Base-by-base conservation (phyloP, 1,140 invertebrate species). In the Camponotus pennsylvanicus region DNA sequence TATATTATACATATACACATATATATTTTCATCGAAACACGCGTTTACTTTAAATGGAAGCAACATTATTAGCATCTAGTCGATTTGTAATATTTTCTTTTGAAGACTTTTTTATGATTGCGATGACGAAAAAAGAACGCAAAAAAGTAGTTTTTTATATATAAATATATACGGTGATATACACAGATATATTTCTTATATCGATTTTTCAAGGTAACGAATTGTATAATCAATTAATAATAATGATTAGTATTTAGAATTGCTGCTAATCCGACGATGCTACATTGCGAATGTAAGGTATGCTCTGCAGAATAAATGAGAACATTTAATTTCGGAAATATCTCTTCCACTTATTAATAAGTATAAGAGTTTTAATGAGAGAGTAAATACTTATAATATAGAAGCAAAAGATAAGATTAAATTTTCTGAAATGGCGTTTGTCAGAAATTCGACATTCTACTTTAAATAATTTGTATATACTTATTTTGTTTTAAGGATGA, bases 11-110 rank as follows among this genome's bases (percentile, higher is more conserved):
- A 57, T 49, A 78, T 66, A 87, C 11, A 87, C 11, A 87, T 52
- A 57, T 37, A 88, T 73, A 64, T 89, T 88, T 91, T 86, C 57
- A 85, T 57, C 57, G 70, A 82, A 55, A 88, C 27, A 75, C 61
- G 52, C 76, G 64, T 89, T 92, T 89, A 86, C 59, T 91, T 86
- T 90, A 86, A 90, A 70, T 42, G 75, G 59, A 90, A 66, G 73
- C 71, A 87, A 90, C 89, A 85, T 92, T 89, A 86, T 91, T 92
- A 93, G 91, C 89, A 89, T 93, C 92, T 93, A 93, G 92, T 93
- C 92, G 86, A 91, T 84, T 27, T 90, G 78, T 91, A 92, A 90
- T 90, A 86, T 85, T 90, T 86, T 45, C n/a, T 86, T 84, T 83
- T 45, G 27, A 80, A 78, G 63, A 55, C 40, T 45, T 34, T 73